Evolutionary conservation across 2,888 invertebrate species (phyloP), one percentile per base, ranked within the genome.

Genomic region (Callyntrura guangdongensis): DNA sequence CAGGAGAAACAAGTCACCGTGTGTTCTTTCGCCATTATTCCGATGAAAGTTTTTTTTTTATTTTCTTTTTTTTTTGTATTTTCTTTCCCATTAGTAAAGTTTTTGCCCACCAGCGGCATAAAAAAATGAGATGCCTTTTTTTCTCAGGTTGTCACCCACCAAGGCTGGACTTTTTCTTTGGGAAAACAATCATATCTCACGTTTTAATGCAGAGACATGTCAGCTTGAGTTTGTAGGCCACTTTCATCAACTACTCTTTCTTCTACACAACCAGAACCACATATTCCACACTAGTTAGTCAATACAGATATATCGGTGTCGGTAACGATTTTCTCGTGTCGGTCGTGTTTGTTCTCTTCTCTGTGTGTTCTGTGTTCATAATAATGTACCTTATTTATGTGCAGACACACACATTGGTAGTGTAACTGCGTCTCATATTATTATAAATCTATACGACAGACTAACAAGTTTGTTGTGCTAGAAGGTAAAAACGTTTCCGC

Each of bases 401-500:
- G 61, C 1, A 22, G 0, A 56, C 25, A 64, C 25, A 6, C 0
- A 8, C 59, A n/a, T 5, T 14, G 59, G 59, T 1, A 59, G n/a
- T 2, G 59, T 59, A n/a, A 59, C 59, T 59, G 17, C 59, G 6
- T 14, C 5, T 59, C 9, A 56, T 56, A 56, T 8, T 8, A 36
- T 8, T 56, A 14, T 56, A n/a, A n/a, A n/a, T n/a, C n/a, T n/a
- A 56, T 56, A 56, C 17, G 14, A 56, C n/a, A 3, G 9, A 17
- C 64, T 67, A 49, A 61, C 20, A 47, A 64, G 64, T 82, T 79
- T 25, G n/a, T 64, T 45, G 36, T 82, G 47, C 69, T 17, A 27
- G 5, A 17, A 67, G 69, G 83, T 22, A 69, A 84, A 84, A 53
- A n/a, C 67, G 69, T 53, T 84, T 84, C 83, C 83, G 67, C 64